A percentile compares a stretch with the other conserved stretches of the same genome.
These are phyloP conservation scores for Drosophila recens DNA, from an alignment of 2,888 invertebrate genomes.

Conservation along the genomic window DNA sequence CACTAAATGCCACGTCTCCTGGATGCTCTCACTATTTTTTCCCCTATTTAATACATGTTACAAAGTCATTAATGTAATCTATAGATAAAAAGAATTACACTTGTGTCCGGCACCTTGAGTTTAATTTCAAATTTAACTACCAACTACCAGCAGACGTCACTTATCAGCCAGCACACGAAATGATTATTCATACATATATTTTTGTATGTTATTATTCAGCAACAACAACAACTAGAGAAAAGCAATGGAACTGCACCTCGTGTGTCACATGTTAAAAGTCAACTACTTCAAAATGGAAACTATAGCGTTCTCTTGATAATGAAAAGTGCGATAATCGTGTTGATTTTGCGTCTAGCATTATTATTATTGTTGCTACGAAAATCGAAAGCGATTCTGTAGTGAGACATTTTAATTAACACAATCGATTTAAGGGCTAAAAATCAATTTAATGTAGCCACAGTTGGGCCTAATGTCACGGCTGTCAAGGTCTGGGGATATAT, in stretches of 20 bases:
- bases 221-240: slow-evolving; percentile 9
- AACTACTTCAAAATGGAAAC: slow-evolving; percentile 14
- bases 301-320: slow-evolving; percentile 22
- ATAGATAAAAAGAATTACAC: slow-evolving; percentile 16
- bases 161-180: slow-evolving; percentile 55
- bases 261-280: slow-evolving; percentile 61
- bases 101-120: slow-evolving; percentile 20
- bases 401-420: slow-evolving; percentile 1
- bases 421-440: slow-evolving; percentile 66
- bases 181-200: slow-evolving; percentile 51
- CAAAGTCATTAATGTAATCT: slow-evolving; percentile 8
- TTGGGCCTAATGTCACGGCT: slow-evolving; percentile 37
- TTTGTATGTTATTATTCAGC: slow-evolving; percentile 49
- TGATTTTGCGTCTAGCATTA: neutral
- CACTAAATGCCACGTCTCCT: no score
- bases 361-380: neutral
- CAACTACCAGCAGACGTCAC: slow-evolving; percentile 16
- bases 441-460: slow-evolving; percentile 56
- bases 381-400: neutral
- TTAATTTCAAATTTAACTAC: slow-evolving; percentile 13
- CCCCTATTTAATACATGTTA: slow-evolving; percentile 1
- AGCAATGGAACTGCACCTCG: slow-evolving; percentile 16
- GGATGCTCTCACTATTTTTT: neutral
- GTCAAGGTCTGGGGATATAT: slow-evolving; percentile 12
- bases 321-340: slow-evolving; percentile 14